Evolutionary conservation across 2,888 invertebrate species (phyloP), one percentile per base, ranked within the genome.

Genomic region (Graphium colonna): DNA sequence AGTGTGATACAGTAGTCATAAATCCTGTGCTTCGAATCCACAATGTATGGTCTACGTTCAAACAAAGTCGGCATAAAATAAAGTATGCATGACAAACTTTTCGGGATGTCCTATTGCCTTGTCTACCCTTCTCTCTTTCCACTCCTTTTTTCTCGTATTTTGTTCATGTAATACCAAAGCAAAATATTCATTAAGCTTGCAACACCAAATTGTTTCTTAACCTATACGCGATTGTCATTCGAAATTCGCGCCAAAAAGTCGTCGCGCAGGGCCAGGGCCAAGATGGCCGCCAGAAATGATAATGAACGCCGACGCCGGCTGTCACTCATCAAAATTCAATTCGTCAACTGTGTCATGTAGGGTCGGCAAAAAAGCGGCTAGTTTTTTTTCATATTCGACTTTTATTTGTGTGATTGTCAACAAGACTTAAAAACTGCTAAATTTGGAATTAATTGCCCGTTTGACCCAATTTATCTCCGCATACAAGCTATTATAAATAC

Each of bases 311-410:
- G 65, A 63, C 69, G 68, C 68, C 75, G 70, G 69, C 78, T 76
- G 78, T 69, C 71, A 75, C 78, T 79, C 82, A 87, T 87, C 86
- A 83, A 83, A 86, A 86, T 86, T 83, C 86, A 85, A 84, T 87
- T 82, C 86, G 79, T 82, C 86, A 82, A 79, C 73, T 64, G 65
- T 28, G 42, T 39, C 51, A 16, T 55, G 76, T 77, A 85, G 59
- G 53, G 80, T 64, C 60, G 12, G 71, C 77, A 80, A 56, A 41
- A 47, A 36, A 9, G 7, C 16, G 17, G 21, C 21, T 3, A 21
- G 5, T 21, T 21, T 21, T 21, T 21, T 21, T 21, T 5, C 3
- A 21, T 3, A 21, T 21, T 21, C 21, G 5, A 21, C 3, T 21
- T 3, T 21, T 21, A 21, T 21, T 21, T 3, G 21, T 21, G 21